phyloP scores from a whole-genome alignment of 2,888 invertebrate species.

The Apamea crenata region DNA sequence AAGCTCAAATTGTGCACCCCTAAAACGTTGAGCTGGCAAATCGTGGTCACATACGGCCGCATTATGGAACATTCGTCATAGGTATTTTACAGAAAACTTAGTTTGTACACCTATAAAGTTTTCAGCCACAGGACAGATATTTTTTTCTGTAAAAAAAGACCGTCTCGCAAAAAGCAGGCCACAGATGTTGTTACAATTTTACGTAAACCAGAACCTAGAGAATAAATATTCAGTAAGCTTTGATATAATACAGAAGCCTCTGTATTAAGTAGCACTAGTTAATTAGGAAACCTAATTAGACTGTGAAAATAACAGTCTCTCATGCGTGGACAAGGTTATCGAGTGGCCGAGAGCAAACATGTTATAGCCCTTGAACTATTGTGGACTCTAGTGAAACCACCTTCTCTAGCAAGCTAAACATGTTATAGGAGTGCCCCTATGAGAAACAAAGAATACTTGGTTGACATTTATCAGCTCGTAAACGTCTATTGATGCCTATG shows the following conservation, averaged over 20 bases:
- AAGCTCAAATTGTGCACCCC: constrained; percentile 10
- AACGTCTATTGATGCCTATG: background rate
- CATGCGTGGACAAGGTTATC: constrained; percentile 39
- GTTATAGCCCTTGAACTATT: constrained; percentile 49
- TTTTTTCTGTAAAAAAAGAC: background rate
- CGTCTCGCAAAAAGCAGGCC: background rate
- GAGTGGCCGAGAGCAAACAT: constrained; percentile 10
- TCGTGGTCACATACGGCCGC: background rate
- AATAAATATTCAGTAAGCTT: constrained; percentile 1
- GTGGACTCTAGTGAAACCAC: constrained; percentile 10
- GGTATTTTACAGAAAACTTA: background rate
- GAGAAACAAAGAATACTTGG: constrained; percentile 1
- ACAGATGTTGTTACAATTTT: too few relatives aligned
- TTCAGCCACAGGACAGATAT: background rate
- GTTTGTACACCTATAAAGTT: background rate
- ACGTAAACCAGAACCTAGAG: background rate
- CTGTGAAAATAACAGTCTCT: constrained; percentile 13
- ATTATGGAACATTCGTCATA: background rate
- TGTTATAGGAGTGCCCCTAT: constrained; percentile 44
- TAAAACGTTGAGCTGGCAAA: background rate
- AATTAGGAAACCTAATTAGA: constrained; percentile 31
- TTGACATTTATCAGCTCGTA: background rate
- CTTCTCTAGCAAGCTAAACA: constrained; percentile 33
- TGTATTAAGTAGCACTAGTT: too few relatives aligned
- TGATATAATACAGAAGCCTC: background rate